Evolutionary conservation across 2,888 invertebrate species (phyloP).

Genomic region (Hypomecis atomaria): DNA sequence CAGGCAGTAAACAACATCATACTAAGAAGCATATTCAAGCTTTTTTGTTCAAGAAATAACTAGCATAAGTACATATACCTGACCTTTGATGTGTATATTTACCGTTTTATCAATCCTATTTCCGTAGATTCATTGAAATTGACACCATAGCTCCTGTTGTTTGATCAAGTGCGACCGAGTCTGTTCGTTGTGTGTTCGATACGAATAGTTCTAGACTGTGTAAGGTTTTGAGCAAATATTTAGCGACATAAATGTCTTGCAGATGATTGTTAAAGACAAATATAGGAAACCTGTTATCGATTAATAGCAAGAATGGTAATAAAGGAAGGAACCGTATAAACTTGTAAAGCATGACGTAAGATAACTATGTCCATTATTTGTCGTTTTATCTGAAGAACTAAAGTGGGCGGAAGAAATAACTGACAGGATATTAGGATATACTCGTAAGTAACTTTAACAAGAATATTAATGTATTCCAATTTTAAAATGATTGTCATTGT

Average conservation of each 20-base stretch:
- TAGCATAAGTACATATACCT: too few species aligned
- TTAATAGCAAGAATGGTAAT: constrained; percentile 1
- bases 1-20: too few species aligned
- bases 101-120: neutral
- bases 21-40: too few species aligned
- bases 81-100: neutral
- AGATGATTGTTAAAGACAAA: constrained; percentile 14
- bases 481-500: too few species aligned
- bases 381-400: too few species aligned
- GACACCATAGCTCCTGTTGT: constrained; percentile 14
- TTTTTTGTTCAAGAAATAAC: too few species aligned
- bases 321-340: neutral
- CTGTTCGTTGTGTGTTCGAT: constrained; percentile 8
- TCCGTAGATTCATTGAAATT: constrained; percentile 2
- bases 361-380: too few species aligned
- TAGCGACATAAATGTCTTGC: constrained; percentile 7
- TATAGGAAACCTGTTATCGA: constrained; percentile 11
- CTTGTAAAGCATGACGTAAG: too few species aligned
- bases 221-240: constrained; percentile 22
- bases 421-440: too few species aligned
- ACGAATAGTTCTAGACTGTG: constrained; percentile 16
- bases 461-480: too few species aligned
- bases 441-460: too few species aligned
- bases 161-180: constrained; percentile 29
- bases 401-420: too few species aligned